Base-by-base conservation (phyloP, 2,888 invertebrate species). In the Autographa pulchrina region DNA sequence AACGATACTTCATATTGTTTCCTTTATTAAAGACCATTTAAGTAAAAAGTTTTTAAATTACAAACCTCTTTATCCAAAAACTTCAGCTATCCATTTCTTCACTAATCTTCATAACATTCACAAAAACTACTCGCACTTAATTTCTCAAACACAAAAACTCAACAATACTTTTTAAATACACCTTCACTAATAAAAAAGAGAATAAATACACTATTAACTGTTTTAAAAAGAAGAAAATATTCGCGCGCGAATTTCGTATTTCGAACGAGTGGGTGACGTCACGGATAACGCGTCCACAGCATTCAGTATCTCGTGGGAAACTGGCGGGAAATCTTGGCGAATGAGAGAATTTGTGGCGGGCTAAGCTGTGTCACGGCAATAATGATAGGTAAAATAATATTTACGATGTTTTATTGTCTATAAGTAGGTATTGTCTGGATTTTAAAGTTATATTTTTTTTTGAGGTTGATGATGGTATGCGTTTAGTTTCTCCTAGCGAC, bases 271-370 rank as follows among this genome's bases (percentile, higher is more conserved):
- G 18, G 20, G 59, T 85, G 81, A 86, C 83, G 86, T 83, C 87
- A 86, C 80, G 59, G 69, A 58, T 67, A 72, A 76, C 69, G 83
- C 88, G 88, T 87, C 83, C 80, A 84, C 71, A 84, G 75, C 87
- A 80, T 80, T 74, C 86, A 81, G 82, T 81, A 81, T 86, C 89
- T 84, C 81, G 82, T 68, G 82, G 82, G 85, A 89, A 88, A 89
- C 89, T 89, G 89, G 89, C 89, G 89, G 87, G 89, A 88, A 88
- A 87, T 78, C 83, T 84, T 77, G 58, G 64, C 72, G 78, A 75
- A 73, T 56, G 70, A 62, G 75, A 75, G 81, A 75, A 74, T 70
- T 62, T 7, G 54, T 56, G 60, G 60, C 62, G 65, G 63, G 58
- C 64, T 72, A 41, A 63, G 35, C 31, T 61, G 11, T 32, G 18